Evolutionary conservation across 2,113 vertebrate species (phyloP), one percentile per base, ranked within the genome.

Genomic region (Lophius piscatorius): DNA sequence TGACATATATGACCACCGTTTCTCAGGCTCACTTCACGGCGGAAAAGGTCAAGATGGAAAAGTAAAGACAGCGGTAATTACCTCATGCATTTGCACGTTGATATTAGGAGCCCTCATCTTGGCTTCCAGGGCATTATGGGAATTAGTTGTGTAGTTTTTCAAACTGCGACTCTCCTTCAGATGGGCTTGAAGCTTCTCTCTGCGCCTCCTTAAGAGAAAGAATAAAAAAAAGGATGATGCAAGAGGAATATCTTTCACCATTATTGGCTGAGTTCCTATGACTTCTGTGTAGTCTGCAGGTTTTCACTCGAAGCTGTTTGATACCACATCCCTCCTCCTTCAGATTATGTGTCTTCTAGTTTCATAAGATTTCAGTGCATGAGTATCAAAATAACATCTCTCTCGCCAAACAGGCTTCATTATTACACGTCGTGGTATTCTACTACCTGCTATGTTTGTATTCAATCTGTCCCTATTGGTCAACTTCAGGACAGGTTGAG

Each of bases 101-200:
- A 78, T 88, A 68, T 90, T 92, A n/a, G 86, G 78, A 63, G 88
- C 13, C 62, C 91, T 90, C 12, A 89, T 81, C 86, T 96, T 97
- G 62, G 80, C 71, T 46, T 93, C 84, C 48, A 92, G 83, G 67
- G 82, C 87, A 28, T 52, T 66, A 3, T 92, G 86, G 40, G 90
- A 81, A 63, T 94, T 94, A 8, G 95, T 86, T 13, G 91, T 93
- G 90, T 97, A 98, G 87, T 90, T 93, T 85, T 97, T 98, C 74
- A 93, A 84, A 85, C 85, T 93, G 46, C 93, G 94, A 4, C 88
- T 91, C 61, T 98, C 96, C 85, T 97, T 99, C 89, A 97, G 83
- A 77, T 99, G 95, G 42, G 94, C 95, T 66, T 98, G 94, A 56
- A 99, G 93, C 87, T 96, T 94, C 87, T 97, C 95, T 64, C 93